Evolutionary conservation across 23 tunicate species (phyloP), one percentile per base, ranked within the genome.

Genomic region (Halocynthia aurantium): DNA sequence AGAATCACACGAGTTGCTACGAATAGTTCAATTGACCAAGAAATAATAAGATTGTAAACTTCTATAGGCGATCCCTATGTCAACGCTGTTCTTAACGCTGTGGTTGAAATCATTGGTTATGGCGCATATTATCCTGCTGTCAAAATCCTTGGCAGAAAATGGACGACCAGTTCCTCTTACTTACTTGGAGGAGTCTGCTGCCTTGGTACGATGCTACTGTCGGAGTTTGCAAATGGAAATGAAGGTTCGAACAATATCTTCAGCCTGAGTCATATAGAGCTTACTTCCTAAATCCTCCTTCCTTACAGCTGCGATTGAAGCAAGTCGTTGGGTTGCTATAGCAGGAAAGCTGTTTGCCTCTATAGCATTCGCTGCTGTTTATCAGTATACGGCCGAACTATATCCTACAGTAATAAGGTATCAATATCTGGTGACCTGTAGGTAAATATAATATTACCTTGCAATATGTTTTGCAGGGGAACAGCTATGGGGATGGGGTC

Each of bases 321-420:
- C 78, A 20, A 74, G 78, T 18, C 78, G 78, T 10, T 74, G 78
- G 78, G 22, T 81, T 18, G 85, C 85, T 22, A 72, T 81, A 9
- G 53, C 53, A 20, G 85, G 85, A 52, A 88, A 88, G 76, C 89
- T 84, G 50, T 88, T 88, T 73, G 88, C 95, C 53, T 64, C 88
- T 6, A 65, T 60, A 17, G 84, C 72, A 7, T 88, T 88, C 84
- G 81, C 78, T 17, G n/a, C 84, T 20, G 75, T 84, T 17, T 84
- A 88, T 74, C 69, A 56, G 8, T 82, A 67, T 31, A 84, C 95
- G 8, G 55, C 95, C 8, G 95, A 88, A 84, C 52, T 88, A 19
- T 88, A 86, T 73, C 95, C 95, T 13, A 80, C 95, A 13, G 73
- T 86, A 7, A 84, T 81, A 7, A 88, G 95, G 95, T 83, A 80